These are phyloP conservation scores for Nezara viridula DNA, from an alignment of 2,888 invertebrate genomes.

Conservation along the genomic window DNA sequence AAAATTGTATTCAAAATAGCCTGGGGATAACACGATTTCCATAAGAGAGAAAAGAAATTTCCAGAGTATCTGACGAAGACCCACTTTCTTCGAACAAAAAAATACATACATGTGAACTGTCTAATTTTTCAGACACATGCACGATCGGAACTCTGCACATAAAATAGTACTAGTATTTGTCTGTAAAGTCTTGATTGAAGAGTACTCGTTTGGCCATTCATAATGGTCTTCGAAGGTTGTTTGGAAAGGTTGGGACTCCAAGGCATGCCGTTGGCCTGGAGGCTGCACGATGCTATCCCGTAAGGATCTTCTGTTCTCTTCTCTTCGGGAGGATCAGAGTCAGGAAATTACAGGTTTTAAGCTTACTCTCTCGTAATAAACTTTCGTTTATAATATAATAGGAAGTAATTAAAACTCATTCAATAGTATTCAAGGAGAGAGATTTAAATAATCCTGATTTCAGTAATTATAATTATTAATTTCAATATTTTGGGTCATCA, in stretches of 20 bases:
- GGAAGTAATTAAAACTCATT: too few relatives aligned
- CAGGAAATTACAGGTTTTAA: neutral
- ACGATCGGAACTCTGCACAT: neutral
- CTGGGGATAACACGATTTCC: slow-evolving; percentile 9
- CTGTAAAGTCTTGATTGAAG: neutral
- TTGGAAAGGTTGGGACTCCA: neutral
- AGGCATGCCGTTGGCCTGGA: neutral
- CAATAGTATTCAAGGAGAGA: too few relatives aligned
- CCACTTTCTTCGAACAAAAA: neutral
- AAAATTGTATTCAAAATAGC: neutral
- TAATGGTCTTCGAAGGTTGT: neutral
- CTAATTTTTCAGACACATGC: neutral
- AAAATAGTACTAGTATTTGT: neutral
- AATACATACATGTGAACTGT: neutral
- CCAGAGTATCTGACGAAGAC: neutral
- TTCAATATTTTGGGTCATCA: too few relatives aligned
- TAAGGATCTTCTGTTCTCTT: neutral
- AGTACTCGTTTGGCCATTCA: slow-evolving; percentile 1
- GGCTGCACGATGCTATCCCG: neutral
- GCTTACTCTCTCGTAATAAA: neutral
- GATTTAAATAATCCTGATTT: too few relatives aligned
- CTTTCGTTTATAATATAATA: neutral
- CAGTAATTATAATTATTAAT: too few relatives aligned
- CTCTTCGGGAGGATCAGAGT: neutral
- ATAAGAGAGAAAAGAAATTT: neutral